Evolutionary conservation across 2,797 vertebrate species (phyloP), one percentile per base, ranked within the genome.

Genomic region (Nannoperca australis): DNA sequence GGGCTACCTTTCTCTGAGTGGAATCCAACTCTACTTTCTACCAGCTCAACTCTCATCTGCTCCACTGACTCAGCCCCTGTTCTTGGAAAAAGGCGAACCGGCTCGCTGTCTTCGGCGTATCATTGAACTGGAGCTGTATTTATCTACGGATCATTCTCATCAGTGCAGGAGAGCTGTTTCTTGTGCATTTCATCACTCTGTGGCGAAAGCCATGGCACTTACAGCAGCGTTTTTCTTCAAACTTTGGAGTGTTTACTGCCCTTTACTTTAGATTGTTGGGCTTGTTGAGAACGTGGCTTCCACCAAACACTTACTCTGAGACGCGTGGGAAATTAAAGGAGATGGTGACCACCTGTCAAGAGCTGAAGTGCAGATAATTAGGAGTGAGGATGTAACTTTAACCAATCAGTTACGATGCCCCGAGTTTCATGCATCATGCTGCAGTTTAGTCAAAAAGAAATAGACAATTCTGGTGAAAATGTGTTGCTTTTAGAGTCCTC

Each of bases 1-100:
- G 86, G 92, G 91, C 74, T 89, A 85, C 91, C 86, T 76, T 88
- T 85, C 71, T 85, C 79, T 89, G 79, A 77, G 86, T 81, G 78
- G 88, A 90, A 92, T 91, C 87, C 82, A 88, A 87, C 91, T 88
- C 84, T 76, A 77, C 84, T 87, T 73, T 78, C 64, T 72, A 76
- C 75, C 75, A 80, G 77, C 84, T 88, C 86, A 64, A 78, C 88
- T 89, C 54, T 89, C 79, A 85, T 89, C 85, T 88, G 91, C 89
- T 90, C 81, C 85, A 87, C 72, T 88, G 90, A 92, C 49, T 88
- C 88, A 60, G 69, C 69, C 56, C 9, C 70, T 11, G 76, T 70
- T 68, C 62, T 76, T 18, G 1, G 63, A 67, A 61, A 61, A 53
- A 69, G 40, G 24, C 79, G 38, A 84, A 79, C 72, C 36, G n/a